Evolutionary conservation across 1,140 invertebrate species (phyloP).

Genomic region (Drosophila trapezifrons): DNA sequence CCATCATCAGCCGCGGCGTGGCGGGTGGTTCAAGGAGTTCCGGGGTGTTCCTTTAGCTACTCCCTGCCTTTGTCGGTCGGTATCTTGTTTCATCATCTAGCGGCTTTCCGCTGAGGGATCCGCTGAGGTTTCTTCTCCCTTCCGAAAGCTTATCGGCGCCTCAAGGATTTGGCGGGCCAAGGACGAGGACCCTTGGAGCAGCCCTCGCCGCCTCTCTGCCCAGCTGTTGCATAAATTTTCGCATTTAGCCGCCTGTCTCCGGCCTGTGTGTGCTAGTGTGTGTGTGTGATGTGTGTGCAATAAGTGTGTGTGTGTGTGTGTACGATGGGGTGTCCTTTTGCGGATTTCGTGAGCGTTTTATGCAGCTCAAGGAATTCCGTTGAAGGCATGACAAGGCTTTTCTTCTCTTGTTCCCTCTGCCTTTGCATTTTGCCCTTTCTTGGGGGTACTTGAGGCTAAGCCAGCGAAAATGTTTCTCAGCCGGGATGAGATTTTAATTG

Average conservation of each 20-base stretch:
- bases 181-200: constrained; percentile 24
- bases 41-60: neutral
- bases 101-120: constrained; percentile 14
- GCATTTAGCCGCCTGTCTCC: constrained; percentile 66
- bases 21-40: constrained; percentile 38
- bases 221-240: constrained; percentile 80
- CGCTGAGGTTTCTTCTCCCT: neutral
- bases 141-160: constrained; percentile 15
- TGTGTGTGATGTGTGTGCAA: constrained; percentile 1
- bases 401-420: constrained; percentile 32
- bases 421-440: constrained; percentile 24
- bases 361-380: constrained; percentile 73
- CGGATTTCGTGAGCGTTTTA: constrained; percentile 68
- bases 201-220: constrained; percentile 56
- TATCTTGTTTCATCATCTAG: constrained; percentile 46
- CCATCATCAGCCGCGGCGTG: constrained; percentile 7
- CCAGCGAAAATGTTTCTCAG: neutral
- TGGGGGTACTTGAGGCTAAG: constrained; percentile 2
- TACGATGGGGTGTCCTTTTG: constrained; percentile 42
- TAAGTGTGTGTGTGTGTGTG: constrained; percentile 8
- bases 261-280: constrained; percentile 15
- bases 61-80: constrained; percentile 1
- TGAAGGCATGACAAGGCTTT: constrained; percentile 64
- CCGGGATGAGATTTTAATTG: constrained; percentile 7
- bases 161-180: constrained; percentile 31